Evolutionary conservation across 2,113 vertebrate genomes (phyloP), one percentile per base, ranked within the genome.

Genomic region (Oryzias woworae): DNA sequence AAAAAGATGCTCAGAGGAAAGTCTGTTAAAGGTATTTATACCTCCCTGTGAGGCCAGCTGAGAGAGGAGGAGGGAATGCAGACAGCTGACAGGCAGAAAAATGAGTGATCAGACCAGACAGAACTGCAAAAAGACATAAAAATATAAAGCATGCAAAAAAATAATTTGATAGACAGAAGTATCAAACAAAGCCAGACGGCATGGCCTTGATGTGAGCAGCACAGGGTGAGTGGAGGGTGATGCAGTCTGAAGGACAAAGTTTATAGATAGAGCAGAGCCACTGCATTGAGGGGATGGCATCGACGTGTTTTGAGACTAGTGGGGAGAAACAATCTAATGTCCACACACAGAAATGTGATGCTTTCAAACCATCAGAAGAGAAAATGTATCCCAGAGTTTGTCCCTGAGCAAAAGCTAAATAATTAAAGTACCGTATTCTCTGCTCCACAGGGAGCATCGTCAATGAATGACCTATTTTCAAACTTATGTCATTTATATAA

Each of bases 21-120:
- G 22, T 60, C 58, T 87, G 73, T 79, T 66, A 78, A 86, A 77
- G 66, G 75, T 84, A 84, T 89, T 88, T 84, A 81, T 84, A 86
- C 75, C 62, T 68, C 52, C 58, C 44, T 63, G 57, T 70, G 58
- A 77, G 66, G 60, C 15, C 14, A 2, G 53, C 47, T 58, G 51
- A 61, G 65, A 57, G 62, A 67, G 18, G 4, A 2, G 17, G 7
- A 18, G 46, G 46, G 10, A 18, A 26, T n/a, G 46, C n/a, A 18
- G n/a, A 10, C n/a, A 12, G 18, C 5, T 20, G n/a, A 18, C n/a
- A n/a, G 6, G 16, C 15, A 8, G 45, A 8, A 47, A 46, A 18
- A 47, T n/a, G 20, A 18, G 17, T 48, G n/a, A 18, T n/a, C 7
- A 12, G 47, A 48, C n/a, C 47, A 48, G 20, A 12, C 47, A 48